Conservation (phyloP, 30 jellyfish, hydroid and myxozoan genomes). For the Aurelia aurita complex sp. Pacific region DNA sequence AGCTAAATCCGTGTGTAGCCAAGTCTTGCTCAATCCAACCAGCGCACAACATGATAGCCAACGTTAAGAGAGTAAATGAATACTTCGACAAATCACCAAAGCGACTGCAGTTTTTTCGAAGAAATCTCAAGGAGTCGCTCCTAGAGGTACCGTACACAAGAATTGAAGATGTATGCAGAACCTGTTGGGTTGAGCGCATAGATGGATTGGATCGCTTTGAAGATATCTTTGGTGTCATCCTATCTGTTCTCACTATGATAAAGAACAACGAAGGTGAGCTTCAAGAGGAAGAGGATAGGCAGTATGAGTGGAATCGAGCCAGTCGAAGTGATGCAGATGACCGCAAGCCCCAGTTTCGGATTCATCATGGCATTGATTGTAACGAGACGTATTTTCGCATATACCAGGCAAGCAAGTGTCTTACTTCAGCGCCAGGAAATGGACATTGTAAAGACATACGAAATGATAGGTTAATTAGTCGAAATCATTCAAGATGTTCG, state of each 20-base stretch:
- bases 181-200: neutral
- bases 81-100: neutral
- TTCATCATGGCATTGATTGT: neutral
- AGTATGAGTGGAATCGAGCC: too few species aligned
- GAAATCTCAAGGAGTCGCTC: neutral
- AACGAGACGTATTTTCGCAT: neutral
- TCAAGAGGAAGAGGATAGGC: neutral
- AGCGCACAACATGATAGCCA: neutral
- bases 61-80: neutral
- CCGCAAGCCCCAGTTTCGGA: neutral
- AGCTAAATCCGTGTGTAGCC: too few species aligned
- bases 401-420: neutral
- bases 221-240: neutral
- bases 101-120: neutral
- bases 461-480: neutral
- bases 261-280: neutral
- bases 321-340: too few species aligned
- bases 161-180: neutral
- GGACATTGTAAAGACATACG: neutral
- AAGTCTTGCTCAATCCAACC: too few species aligned
- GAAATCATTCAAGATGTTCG: neutral
- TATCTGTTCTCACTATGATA: neutral
- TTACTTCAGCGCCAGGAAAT: neutral
- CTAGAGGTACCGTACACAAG: constrained; percentile 1
- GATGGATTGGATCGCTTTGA: neutral